Evolutionary conservation across 2,113 vertebrate genomes (phyloP), one percentile per base, ranked within the genome.

Genomic region (Speoplatyrhinus poulsoni): DNA sequence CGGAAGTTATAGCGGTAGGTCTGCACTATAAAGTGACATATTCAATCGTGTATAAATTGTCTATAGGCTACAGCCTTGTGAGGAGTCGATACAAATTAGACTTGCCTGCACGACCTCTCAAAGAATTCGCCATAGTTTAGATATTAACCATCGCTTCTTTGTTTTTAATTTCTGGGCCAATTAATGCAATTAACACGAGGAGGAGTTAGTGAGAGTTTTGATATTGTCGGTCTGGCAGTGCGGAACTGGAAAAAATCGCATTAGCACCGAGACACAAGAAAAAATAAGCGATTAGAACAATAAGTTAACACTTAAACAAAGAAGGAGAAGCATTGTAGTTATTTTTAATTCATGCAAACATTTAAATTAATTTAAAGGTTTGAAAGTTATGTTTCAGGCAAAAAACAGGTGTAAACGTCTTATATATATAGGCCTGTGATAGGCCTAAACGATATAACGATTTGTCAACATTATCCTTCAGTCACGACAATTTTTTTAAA

Each of bases 241-340:
- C 86, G 90, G 87, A 92, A 91, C 90, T 84, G 90, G 89, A 92
- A 90, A 93, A 81, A 93, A 93, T 92, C 88, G 85, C 85, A 87
- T 91, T 92, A 84, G 85, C 76, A 81, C 82, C 75, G 76, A 90
- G 85, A 89, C 71, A 83, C 80, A 70, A 70, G 82, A 87, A 84
- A 63, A 64, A 85, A 85, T 70, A 80, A 69, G 75, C 85, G 81
- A 90, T 90, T 83, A 82, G 80, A 89, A 91, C 85, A 89, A 89
- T 84, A 88, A 91, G 87, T 90, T 86, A 91, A 90, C 87, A 86
- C 83, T 71, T 90, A 87, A 89, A 92, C 85, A 90, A 77, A 73
- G 54, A 74, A 67, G 67, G 77, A 72, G 60, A 83, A 3, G 72
- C 62, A 78, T 60, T 61, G 54, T 52, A 63, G 72, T 81, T 67